phyloP scores from a whole-genome alignment of 2,888 invertebrate genomes.

The Gymnosoma rotundatum region DNA sequence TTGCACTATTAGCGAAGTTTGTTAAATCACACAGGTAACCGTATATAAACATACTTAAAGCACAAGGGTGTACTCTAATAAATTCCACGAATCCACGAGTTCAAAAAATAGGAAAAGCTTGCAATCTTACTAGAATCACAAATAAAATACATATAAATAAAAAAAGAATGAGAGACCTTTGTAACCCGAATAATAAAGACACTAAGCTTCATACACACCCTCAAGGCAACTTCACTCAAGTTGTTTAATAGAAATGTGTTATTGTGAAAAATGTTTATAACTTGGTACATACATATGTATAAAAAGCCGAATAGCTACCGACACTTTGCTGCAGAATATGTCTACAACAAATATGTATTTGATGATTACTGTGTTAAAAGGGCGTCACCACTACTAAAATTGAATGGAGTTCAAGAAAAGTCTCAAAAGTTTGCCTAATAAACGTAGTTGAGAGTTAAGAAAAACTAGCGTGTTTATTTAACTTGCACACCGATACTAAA shows the following conservation, averaged over 20 bases:
- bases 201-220: constrained; percentile 41
- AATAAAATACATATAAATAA: neutral
- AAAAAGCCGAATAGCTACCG: neutral
- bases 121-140: neutral
- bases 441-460: neutral
- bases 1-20: too few relatives aligned
- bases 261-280: too few relatives aligned
- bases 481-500: neutral
- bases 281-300: too few relatives aligned
- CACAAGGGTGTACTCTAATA: too few relatives aligned
- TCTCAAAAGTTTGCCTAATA: constrained; percentile 4
- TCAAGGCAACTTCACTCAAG: neutral
- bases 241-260: neutral
- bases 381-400: constrained; percentile 61
- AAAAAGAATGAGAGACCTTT: constrained; percentile 40
- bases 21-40: too few relatives aligned
- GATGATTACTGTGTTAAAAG: constrained; percentile 48
- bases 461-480: constrained; percentile 23
- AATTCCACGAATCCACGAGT: too few relatives aligned
- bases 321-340: constrained; percentile 11
- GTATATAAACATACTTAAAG: too few relatives aligned
- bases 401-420: constrained; percentile 26
- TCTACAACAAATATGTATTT: constrained; percentile 23
- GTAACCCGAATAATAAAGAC: constrained; percentile 28
- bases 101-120: neutral